Base-by-base conservation (phyloP, 2,113 vertebrate species). In the Indri indri region DNA sequence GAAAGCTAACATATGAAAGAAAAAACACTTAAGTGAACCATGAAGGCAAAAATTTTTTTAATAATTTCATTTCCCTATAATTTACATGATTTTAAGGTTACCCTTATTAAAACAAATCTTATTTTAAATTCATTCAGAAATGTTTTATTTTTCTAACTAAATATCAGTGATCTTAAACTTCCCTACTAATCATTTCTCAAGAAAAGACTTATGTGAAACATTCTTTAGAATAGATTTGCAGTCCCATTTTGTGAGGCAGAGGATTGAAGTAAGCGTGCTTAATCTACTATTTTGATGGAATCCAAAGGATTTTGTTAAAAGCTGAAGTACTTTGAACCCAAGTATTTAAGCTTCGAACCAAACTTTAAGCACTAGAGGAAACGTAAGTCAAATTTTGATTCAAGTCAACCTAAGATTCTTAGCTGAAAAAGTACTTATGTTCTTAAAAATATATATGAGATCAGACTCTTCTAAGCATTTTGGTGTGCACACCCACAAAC, bases 251-350 rank as follows among this genome's bases (percentile, higher is more conserved):
- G 63, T 96, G 68, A 96, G 47, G 52, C 65, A 91, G 22, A 32
- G 57, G 91, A 96, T 94, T 97, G 91, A 30, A 74, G 45, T 93
- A 95, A 96, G 92, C 89, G 95, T 45, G 61, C 40, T 98, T 93
- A 95, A 97, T 93, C 91, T 93, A 93, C 57, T 40, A 76, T 85
- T 96, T 96, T 96, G 79, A 94, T 94, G 90, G 68, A 96, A 95
- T 96, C 95, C 16, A 5, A 85, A 90, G 90, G 88, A 96, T 98
- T 97, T 97, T 57, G 3, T 92, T 91, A 91, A 97, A 96, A 94
- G 61, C 91, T 93, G 27, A 93, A 96, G 95, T 90, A 95, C 89
- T 95, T 95, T 91, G 88, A 96, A 89, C 61, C 42, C 63, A 90
- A 76, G 50, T 87, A 66, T 87, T 98, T 97, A 94, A 96, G 82